Evolutionary conservation across 2,888 invertebrate species (phyloP), one percentile per base, ranked within the genome.

Genomic region (Agriopis marginaria): DNA sequence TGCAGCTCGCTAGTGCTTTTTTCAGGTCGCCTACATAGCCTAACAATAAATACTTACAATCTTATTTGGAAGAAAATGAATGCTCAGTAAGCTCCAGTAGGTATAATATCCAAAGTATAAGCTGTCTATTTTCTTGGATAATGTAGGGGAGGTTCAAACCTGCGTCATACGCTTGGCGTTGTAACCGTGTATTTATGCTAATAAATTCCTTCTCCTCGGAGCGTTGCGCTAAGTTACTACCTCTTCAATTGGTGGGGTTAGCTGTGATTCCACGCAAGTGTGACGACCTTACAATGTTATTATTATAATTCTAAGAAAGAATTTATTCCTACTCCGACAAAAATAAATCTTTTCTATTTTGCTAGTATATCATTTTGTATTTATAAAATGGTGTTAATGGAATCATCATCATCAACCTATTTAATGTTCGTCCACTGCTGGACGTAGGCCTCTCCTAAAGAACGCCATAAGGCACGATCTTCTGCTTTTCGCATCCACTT

Each of bases 171-270:
- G 84, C 80, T 83, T 78, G 80, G 88, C 88, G 77, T 89, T 84
- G 85, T 86, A 89, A 89, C 86, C 81, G 87, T 76, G 82, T 88
- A 85, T 87, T 89, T 89, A 89, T 89, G 89, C 86, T 86, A 89
- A 89, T 88, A 45, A 45, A 23, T 79, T 47, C 5, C 40, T 40
- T 9, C 81, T 77, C 68, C 81, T 77, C 68, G 86, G 86, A 83
- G 82, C 87, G 82, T 86, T 84, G 84, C 77, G 77, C 79, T 86
- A 88, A 89, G 89, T 90, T 89, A 90, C 87, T 84, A 79, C 83
- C 85, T 83, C 75, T 79, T 81, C 79, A 84, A 85, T 85, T 78
- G 80, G 82, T 78, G 81, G 87, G 84, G 86, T 84, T 83, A 80
- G 72, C 73, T 71, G 83, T 82, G 86, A 86, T 87, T 87, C 83